These are phyloP conservation scores for Genyomyrus donnyi DNA, from an alignment of 2,113 vertebrate genomes.

Conservation along the genomic window DNA sequence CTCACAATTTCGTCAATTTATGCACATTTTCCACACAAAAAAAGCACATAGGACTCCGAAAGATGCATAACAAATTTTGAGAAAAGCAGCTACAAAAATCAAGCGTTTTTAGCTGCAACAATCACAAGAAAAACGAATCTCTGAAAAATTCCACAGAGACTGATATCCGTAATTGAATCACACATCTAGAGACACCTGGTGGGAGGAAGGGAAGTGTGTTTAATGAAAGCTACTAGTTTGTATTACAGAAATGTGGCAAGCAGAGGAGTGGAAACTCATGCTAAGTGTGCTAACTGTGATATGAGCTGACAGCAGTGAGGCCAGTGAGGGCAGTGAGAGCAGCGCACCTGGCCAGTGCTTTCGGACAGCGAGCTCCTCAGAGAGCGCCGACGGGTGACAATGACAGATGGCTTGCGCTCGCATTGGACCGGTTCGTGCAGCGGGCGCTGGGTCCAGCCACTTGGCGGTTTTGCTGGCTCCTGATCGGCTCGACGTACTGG, in stretches of 20 bases:
- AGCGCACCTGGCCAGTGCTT: conserved; percentile 67
- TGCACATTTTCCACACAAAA: background rate
- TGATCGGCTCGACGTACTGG: conserved; percentile 71
- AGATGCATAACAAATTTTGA: background rate
- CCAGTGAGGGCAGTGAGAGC: background rate
- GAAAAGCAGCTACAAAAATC: background rate
- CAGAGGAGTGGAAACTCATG: background rate
- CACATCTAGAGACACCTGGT: background rate
- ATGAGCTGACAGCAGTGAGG: background rate
- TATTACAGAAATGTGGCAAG: background rate
- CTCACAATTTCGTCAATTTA: background rate
- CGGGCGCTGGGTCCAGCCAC: conserved; percentile 55
- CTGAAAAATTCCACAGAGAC: background rate
- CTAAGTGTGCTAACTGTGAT: background rate
- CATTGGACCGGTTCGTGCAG: conserved; percentile 54
- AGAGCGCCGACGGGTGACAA: conserved; percentile 84
- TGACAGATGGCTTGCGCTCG: conserved; percentile 83
- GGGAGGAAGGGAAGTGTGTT: background rate
- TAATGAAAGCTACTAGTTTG: background rate
- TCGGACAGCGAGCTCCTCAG: conserved; percentile 72
- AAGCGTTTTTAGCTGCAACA: background rate
- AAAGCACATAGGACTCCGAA: background rate
- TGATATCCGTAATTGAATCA: background rate
- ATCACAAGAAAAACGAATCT: background rate
- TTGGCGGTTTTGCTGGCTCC: conserved; percentile 51